A percentile compares a stretch with the other conserved stretches of the same genome.
Conservation (phyloP, 1,140 invertebrate species). For the Drepana arcuata region DNA sequence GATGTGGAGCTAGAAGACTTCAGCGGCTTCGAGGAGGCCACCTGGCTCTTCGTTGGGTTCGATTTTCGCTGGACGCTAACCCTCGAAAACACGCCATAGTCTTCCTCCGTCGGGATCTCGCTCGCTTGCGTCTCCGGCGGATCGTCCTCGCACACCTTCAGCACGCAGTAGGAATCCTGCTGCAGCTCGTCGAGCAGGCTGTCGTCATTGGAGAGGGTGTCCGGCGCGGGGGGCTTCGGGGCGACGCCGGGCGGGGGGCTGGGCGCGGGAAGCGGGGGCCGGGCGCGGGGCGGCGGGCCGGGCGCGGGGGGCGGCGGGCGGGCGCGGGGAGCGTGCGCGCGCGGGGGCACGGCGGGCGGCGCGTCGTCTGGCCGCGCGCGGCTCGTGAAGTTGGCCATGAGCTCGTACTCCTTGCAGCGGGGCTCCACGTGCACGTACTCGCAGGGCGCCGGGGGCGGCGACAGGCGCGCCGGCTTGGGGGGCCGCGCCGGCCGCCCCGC, state of each 20-base stretch:
- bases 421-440: conserved; percentile 57
- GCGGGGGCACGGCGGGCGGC: conserved; percentile 60
- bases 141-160: conserved; percentile 54
- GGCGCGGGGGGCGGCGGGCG: conserved; percentile 12
- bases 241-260: conserved; percentile 17
- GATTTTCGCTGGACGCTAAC: conserved; percentile 61
- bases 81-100: conserved; percentile 53
- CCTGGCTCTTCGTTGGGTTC: conserved; percentile 56
- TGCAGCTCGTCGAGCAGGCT: conserved; percentile 55
- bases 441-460: conserved; percentile 28
- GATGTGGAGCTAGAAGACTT: conserved; percentile 57
- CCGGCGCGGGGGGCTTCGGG: conserved; percentile 22
- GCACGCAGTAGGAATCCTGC: conserved; percentile 48
- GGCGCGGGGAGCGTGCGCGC: conserved; percentile 24
- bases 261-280: conserved; percentile 9
- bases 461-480: conserved; percentile 47
- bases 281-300: conserved; percentile 7
- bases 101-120: conserved; percentile 22
- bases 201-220: conserved; percentile 46
- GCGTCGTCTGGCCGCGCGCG: conserved; percentile 37
- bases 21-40: conserved; percentile 35
- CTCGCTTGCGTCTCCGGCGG: conserved; percentile 18
- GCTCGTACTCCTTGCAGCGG: conserved; percentile 58
- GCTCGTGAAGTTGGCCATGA: conserved; percentile 61
- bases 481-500: conserved; percentile 39